Evolutionary conservation across 2,888 invertebrate genomes (phyloP), one percentile per base, ranked within the genome.

Genomic region (Tachina grossa): DNA sequence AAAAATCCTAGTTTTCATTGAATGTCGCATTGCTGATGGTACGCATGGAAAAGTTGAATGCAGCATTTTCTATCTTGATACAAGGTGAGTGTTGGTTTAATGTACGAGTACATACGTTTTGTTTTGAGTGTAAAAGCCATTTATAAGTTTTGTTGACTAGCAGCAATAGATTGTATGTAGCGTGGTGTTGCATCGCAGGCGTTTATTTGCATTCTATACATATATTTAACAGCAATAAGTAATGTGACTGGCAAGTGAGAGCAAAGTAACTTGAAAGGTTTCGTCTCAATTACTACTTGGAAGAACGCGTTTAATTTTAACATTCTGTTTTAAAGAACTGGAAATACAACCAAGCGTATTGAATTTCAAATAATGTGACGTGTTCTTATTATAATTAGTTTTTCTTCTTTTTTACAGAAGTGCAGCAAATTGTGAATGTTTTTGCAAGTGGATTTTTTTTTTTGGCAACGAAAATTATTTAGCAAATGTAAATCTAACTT

Each of bases 181-280:
- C 13, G 11, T 16, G 16, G 43, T 53, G 45, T 75, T 31, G 45
- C 16, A 53, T 6, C 31, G 49, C 43, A 53, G 43, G 16, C 43
- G 11, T 61, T 39, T 9, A 13, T 9, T 61, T 78, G 43, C 14
- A 19, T 61, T 69, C 31, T 61, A 53, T 78, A 78, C 31, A 31
- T 31, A 31, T 47, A 68, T 63, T 79, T 79, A 71, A 71, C 39
- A 4, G 11, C 45, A 55, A 14, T 22, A n/a, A 1, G 45, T 49
- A 47, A 43, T 77, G 41, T 77, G 13, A 22, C 55, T 43, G 31
- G 19, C 31, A 51, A 53, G 53, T 57, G 16, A 53, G 11, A 72
- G 39, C 22, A 47, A 69, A 79, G 6, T 51, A 14, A 22, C 41
- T 66, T 82, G 47, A 76, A 69, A 19, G 82, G 68, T 55, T 82